Base-by-base conservation (phyloP, 2,797 vertebrate species). In the Anguilla obscura region DNA sequence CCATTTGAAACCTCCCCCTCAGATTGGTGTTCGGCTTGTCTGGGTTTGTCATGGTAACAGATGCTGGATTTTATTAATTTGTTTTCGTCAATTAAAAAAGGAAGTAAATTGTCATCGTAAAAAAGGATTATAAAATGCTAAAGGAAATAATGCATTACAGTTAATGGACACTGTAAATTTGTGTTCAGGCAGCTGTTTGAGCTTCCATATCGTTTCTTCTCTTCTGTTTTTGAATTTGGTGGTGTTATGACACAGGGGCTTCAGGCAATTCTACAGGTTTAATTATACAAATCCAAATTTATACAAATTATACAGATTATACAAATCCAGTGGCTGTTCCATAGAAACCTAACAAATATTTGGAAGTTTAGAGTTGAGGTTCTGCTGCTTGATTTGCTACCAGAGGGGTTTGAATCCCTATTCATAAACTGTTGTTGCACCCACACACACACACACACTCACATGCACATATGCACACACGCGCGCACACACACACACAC, bases 141-240 rank as follows among this genome's bases (percentile, higher is more conserved):
- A 76, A 76, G 36, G 2, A 76, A 80, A 45, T 7, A 80, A 80
- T 16, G 48, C 14, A 80, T 45, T 30, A 69, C 21, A 21, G 33
- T 80, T 45, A 80, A 80, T 80, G 76, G 76, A 80, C 76, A 80
- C 33, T 24, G 36, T 80, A 5, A 45, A 16, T 40, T 80, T 80
- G 76, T 80, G 33, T 21, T 45, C 40, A 24, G 7, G 40, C 79
- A n/a, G 40, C 45, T 50, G 18, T 6, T 82, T 2, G 6, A 50
- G 54, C 30, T 84, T 86, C n/a, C 4, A 27, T 74, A 21, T 30
- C 7, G 18, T 66, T 71, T 21, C 50, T 14, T 86, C 30, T 54
- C 83, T 85, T 88, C 27, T 88, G 12, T 71, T 88, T 60, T 74
- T 76, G 21, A 76, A 16, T 1, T 88, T 79, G 66, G 33, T 58